Percentiles rank a stretch among this genome's conserved stretches.
phyloP scores from a whole-genome alignment of 2,797 vertebrate species.

The Salarias fasciatus region DNA sequence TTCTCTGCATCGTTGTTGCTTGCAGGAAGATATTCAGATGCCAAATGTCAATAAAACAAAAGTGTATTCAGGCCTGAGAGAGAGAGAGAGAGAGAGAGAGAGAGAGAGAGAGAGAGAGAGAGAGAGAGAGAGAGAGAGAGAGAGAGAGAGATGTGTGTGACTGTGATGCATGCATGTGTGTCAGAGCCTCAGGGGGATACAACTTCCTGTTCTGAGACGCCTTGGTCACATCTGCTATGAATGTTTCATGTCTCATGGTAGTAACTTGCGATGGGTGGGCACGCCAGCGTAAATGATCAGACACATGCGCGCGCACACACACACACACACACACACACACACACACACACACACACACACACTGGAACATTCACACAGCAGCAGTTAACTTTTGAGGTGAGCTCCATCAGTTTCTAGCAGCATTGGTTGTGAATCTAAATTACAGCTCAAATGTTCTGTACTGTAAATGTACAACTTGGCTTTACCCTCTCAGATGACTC shows the following conservation, averaged over 20 bases:
- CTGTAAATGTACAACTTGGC: constrained; percentile 29
- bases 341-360: background rate
- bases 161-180: constrained; percentile 13
- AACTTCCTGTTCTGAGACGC: constrained; percentile 87
- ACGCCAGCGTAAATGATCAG: background rate
- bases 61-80: constrained; percentile 77
- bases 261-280: constrained; percentile 76
- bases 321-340: background rate
- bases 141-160: background rate
- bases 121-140: too few species aligned
- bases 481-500: constrained; percentile 4
- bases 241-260: constrained; percentile 91
- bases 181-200: constrained; percentile 83
- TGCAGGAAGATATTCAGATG: constrained; percentile 60
- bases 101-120: too few species aligned
- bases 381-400: background rate
- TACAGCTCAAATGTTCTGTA: background rate
- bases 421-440: background rate
- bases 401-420: background rate
- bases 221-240: constrained; percentile 88
- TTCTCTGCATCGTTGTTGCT: constrained; percentile 53
- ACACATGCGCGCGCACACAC: background rate
- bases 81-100: too few species aligned
- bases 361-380: too few species aligned
- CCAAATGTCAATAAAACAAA: constrained; percentile 85